Evolutionary conservation across 2,113 vertebrate genomes (phyloP).

Genomic region (Tricholaema leucomelas): DNA sequence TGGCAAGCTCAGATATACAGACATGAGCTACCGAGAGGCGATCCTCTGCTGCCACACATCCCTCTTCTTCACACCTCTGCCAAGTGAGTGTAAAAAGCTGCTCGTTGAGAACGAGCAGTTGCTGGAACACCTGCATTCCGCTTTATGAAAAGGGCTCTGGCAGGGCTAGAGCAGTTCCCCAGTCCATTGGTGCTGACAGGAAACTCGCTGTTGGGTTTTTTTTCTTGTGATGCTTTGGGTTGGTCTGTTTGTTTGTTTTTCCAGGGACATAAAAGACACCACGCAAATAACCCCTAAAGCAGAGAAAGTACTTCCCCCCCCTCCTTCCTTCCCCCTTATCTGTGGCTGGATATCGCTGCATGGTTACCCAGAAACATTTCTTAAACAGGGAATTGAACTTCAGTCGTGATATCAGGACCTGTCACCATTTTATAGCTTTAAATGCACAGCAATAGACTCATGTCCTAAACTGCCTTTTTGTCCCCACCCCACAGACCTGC

Average conservation of each 20-base stretch:
- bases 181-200: neutral
- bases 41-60: neutral
- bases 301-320: neutral
- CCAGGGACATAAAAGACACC: neutral
- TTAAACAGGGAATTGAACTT: neutral
- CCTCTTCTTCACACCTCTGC: neutral
- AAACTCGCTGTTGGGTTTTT: neutral
- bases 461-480: neutral
- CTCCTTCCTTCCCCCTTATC: neutral
- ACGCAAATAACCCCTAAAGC: neutral
- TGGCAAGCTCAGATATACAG: neutral
- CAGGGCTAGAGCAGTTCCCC: neutral
- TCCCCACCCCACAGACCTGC: neutral
- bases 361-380: neutral
- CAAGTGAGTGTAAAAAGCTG: neutral
- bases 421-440: neutral
- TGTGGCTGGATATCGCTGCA: neutral
- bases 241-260: too few species aligned
- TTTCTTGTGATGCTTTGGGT: too few species aligned
- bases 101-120: neutral
- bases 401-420: neutral
- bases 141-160: neutral
- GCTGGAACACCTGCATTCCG: neutral
- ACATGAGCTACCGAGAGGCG: neutral
- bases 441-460: neutral